A percentile compares a stretch with the other conserved stretches of the same genome.
Evolutionary conservation across 2,797 vertebrate genomes (phyloP).

Genomic region (Propithecus deckenii): DNA sequence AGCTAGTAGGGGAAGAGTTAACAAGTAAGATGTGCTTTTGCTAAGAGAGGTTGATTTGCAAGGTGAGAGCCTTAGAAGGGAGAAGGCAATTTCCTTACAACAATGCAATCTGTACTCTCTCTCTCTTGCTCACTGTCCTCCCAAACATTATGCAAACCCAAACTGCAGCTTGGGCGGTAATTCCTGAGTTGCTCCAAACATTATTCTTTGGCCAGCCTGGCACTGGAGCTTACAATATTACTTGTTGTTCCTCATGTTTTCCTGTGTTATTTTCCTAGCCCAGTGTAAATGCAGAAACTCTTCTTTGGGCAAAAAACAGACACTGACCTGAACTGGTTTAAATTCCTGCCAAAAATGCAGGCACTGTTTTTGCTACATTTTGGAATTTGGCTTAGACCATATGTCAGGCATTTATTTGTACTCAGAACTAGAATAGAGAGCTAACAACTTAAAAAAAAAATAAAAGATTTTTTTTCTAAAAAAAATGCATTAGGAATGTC

Average conservation of each 20-base stretch:
- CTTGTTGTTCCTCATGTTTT: constrained; percentile 81
- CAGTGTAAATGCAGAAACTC: constrained; percentile 78
- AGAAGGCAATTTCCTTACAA: constrained; percentile 57
- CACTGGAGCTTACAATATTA: constrained; percentile 76
- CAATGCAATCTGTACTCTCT: constrained; percentile 61
- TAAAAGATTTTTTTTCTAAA: background rate
- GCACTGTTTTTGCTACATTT: constrained; percentile 87
- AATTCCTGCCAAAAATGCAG: constrained; percentile 86
- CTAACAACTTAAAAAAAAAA: constrained; percentile 66
- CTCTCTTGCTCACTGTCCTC: constrained; percentile 66
- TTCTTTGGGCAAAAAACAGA: constrained; percentile 81
- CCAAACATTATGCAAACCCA: constrained; percentile 65
- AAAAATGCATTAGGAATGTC: constrained; percentile 72
- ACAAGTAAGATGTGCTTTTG: constrained; percentile 69
- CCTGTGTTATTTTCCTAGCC: constrained; percentile 79
- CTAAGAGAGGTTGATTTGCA: constrained; percentile 65
- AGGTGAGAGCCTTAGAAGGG: constrained; percentile 69
- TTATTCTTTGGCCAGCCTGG: constrained; percentile 77
- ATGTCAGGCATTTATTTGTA: constrained; percentile 85
- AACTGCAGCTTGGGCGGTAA: constrained; percentile 75
- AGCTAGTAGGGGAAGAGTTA: constrained; percentile 74
- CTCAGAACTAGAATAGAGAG: constrained; percentile 83
- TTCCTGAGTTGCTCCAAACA: constrained; percentile 77
- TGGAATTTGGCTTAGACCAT: constrained; percentile 85
- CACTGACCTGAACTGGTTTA: constrained; percentile 85